A percentile compares a stretch with the other conserved stretches of the same genome.
Conservation (phyloP, 2,888 invertebrate species). For the Serripes groenlandicus region DNA sequence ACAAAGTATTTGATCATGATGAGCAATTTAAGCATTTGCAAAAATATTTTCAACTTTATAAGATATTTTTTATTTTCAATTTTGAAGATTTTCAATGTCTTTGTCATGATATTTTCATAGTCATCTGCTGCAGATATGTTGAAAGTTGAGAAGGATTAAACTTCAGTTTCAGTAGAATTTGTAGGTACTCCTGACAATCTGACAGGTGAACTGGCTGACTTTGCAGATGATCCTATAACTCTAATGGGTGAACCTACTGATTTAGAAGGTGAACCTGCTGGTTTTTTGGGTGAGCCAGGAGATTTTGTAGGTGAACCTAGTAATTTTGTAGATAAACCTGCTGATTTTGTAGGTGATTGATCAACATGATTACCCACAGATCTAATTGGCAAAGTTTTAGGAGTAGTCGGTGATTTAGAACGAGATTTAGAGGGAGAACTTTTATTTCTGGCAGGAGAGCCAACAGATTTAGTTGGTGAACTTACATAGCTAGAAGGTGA, state of each 20-base stretch:
- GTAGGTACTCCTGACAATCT: constrained; percentile 1
- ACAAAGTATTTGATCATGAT: no score
- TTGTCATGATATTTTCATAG: no score
- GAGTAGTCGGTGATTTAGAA: constrained; percentile 12
- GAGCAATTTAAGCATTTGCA: no score
- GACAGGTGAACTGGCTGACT: not conserved
- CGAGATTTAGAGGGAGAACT: constrained; percentile 4
- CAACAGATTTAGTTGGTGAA: constrained; percentile 11
- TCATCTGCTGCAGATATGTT: no score
- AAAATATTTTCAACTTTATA: no score
- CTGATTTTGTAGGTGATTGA: not conserved
- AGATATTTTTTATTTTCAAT: no score
- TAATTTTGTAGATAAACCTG: not conserved
- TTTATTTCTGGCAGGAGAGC: not conserved
- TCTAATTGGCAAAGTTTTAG: constrained; percentile 7
- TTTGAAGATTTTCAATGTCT: no score
- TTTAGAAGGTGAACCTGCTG: constrained; percentile 4
- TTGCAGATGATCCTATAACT: constrained; percentile 3
- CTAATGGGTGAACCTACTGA: not conserved
- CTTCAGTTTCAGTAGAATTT: constrained; percentile 18
- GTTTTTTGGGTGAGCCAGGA: not conserved
- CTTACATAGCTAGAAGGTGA: constrained; percentile 14
- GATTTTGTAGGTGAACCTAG: constrained; percentile 7
- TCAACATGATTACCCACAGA: no score
- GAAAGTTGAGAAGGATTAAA: not conserved